Percentiles rank a stretch among this genome's conserved stretches.
These are phyloP conservation scores for Argopecten irradians DNA, from an alignment of 1,140 invertebrate species.

Conservation along the genomic window DNA sequence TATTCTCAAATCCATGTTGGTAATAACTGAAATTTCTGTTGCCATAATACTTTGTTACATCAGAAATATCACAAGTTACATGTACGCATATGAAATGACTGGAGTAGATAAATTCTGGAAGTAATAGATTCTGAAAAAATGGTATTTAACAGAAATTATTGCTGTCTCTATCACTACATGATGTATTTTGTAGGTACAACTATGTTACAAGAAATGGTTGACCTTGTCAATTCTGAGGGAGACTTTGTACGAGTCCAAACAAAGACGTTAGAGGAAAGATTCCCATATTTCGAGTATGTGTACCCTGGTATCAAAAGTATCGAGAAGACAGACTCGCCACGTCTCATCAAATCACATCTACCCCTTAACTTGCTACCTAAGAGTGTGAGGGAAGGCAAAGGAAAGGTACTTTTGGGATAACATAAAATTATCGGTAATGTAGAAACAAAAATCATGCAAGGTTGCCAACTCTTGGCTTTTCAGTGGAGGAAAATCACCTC, in stretches of 20 bases:
- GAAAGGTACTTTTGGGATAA: too few species aligned
- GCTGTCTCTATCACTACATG: background rate
- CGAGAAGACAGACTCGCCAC: conserved; percentile 62
- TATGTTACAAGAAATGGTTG: conserved; percentile 80
- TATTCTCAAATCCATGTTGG: too few species aligned
- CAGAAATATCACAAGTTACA: too few species aligned
- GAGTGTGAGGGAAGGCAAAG: conserved; percentile 73
- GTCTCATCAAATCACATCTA: conserved; percentile 79
- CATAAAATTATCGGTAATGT: too few species aligned
- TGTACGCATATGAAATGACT: too few species aligned
- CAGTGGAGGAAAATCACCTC: too few species aligned
- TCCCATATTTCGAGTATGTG: conserved; percentile 78
- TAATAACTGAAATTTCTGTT: too few species aligned
- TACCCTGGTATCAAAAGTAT: conserved; percentile 76
- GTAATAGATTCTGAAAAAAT: too few species aligned
- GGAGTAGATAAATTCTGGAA: too few species aligned
- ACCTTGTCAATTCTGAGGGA: conserved; percentile 75
- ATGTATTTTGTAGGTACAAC: conserved; percentile 76
- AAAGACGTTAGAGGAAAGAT: conserved; percentile 76
- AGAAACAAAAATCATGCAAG: too few species aligned
- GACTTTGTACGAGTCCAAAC: conserved; percentile 73
- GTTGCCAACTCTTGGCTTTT: too few species aligned
- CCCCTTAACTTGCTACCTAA: conserved; percentile 76
- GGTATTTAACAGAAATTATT: conserved; percentile 20
- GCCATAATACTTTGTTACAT: too few species aligned